These are phyloP conservation scores for Hafferia zeledoni DNA, from an alignment of 2,797 vertebrate species.

Conservation along the genomic window DNA sequence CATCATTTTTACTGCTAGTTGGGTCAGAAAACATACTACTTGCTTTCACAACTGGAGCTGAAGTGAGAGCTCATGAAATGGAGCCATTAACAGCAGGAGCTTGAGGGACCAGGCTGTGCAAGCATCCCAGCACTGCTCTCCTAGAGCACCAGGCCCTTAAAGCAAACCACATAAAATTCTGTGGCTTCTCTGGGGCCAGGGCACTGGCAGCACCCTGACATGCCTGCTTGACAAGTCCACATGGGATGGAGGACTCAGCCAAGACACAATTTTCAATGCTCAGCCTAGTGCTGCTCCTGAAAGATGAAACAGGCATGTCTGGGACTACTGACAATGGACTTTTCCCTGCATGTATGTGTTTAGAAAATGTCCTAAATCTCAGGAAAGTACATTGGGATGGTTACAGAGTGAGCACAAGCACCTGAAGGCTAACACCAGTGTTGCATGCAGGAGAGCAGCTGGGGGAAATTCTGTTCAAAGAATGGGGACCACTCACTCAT, in stretches of 20 bases:
- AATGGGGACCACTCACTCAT: background rate
- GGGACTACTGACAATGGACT: too few relatives aligned
- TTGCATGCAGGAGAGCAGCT: background rate
- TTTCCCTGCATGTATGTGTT: background rate
- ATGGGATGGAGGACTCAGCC: rapidly evolving
- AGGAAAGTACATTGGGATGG: background rate
- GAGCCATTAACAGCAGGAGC: background rate
- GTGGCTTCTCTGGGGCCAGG: background rate
- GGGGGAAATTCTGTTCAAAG: background rate
- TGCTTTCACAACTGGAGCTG: background rate
- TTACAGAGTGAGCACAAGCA: background rate
- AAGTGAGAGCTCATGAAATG: background rate
- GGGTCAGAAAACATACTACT: background rate
- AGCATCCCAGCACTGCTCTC: background rate
- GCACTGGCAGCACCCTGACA: background rate
- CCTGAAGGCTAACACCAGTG: background rate
- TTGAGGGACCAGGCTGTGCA: background rate
- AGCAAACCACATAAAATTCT: background rate
- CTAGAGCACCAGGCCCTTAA: background rate
- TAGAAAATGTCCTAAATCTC: background rate
- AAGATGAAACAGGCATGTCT: background rate
- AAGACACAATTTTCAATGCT: rapidly evolving
- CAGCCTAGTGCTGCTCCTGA: background rate
- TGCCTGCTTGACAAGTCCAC: background rate
- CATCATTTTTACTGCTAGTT: background rate